These are phyloP conservation scores for Carduelis carduelis DNA, from an alignment of 2,797 vertebrate species.

Conservation along the genomic window DNA sequence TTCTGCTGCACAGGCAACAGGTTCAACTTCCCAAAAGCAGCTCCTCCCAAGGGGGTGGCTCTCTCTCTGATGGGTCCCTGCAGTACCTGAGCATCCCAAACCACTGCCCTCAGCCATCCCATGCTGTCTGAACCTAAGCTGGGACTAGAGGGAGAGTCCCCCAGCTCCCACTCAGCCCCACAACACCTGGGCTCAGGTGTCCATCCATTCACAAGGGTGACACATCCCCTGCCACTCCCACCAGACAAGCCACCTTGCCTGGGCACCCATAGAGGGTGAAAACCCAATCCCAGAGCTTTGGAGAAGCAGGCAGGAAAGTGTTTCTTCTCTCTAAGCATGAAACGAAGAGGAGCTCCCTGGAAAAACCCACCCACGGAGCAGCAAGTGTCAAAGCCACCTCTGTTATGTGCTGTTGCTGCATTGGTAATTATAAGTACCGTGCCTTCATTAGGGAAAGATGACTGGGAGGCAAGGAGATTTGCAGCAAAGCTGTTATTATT, in stretches of 20 bases:
- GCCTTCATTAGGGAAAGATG: conserved; percentile 37
- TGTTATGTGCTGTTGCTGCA: background rate
- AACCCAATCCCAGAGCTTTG: background rate
- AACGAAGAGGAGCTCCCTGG: conserved; percentile 21
- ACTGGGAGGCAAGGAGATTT: conserved; percentile 9
- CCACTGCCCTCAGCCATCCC: background rate
- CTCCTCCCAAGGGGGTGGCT: background rate
- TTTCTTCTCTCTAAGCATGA: background rate
- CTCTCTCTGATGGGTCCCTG: rapidly evolving
- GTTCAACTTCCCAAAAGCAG: background rate
- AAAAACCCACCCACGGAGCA: conserved; percentile 36
- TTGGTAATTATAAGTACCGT: conserved; percentile 17
- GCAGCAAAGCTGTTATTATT: conserved; percentile 58
- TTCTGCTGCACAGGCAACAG: background rate
- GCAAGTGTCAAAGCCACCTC: conserved; percentile 54
- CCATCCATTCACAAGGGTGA: background rate
- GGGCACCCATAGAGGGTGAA: background rate
- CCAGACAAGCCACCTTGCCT: background rate
- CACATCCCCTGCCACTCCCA: background rate
- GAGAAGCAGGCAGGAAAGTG: background rate
- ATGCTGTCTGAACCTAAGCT: rapidly evolving
- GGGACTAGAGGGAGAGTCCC: background rate
- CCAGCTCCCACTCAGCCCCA: background rate
- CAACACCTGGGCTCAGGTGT: rapidly evolving
- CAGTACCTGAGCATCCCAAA: background rate